Evolutionary conservation across 1,140 invertebrate genomes (phyloP), one percentile per base, ranked within the genome.

Genomic region (Pteromalus puparum): DNA sequence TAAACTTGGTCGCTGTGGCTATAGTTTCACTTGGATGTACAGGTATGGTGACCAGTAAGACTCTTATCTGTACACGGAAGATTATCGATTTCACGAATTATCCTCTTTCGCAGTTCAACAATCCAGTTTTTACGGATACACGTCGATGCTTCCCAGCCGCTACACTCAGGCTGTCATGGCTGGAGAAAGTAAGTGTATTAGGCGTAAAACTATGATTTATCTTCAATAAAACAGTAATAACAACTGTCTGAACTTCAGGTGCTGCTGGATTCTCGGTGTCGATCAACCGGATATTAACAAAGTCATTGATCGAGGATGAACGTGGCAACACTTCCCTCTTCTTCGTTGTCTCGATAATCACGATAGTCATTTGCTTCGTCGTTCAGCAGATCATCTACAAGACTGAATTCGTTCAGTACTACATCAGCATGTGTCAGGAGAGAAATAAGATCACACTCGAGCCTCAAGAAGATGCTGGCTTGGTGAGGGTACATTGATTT

Each of bases 121-220:
- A 92, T 98, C 97, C 0, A 98, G 97, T 91, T 98, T 98, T 92
- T 98, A 98, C 91, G 97, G 97, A 12, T 98, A 98, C 90, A 97
- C 97, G 2, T 97, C 97, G 83, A 98, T 98, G 95, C 92, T 98
- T 81, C 98, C 98, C 24, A 96, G 96, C 82, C 93, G 96, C 82
- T 98, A 98, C 89, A 98, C 97, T 0, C 97, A 98, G 90, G 97
- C 97, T 78, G 97, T 98, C 0, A 98, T 98, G 97, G 96, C 96
- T 24, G 98, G 98, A 79, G 98, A 98, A 95, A 98, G 97, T 96
- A 94, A 95, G 95, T 93, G 46, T 38, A 46, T 46, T 46, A 3
- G 0, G 48, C 2, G 18, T 21, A 61, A 42, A 42, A 12, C 38
- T 1, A 7, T 7, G 21, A 21, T 48, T 61, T 1, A 61, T 12